A percentile compares a stretch with the other conserved stretches of the same genome.
Evolutionary conservation across 1,140 invertebrate genomes (phyloP).

Genomic region (Callitettix versicolor): DNA sequence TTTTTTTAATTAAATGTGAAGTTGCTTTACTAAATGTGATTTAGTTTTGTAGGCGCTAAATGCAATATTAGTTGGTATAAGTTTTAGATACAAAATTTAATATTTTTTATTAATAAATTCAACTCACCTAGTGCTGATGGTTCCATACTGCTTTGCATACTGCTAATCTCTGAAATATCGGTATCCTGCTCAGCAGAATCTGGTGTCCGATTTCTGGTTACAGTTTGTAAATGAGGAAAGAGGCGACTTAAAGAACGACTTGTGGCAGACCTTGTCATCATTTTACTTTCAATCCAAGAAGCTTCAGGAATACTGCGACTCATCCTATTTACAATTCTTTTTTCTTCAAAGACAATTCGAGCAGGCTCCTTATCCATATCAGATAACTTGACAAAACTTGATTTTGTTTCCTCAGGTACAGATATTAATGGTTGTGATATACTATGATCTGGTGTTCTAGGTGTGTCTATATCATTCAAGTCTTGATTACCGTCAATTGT

Average conservation of each 20-base stretch:
- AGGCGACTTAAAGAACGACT: slow-evolving; percentile 31
- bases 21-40: no score
- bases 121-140: slow-evolving; percentile 37
- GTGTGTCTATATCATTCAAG: slow-evolving; percentile 7
- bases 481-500: slow-evolving; percentile 14
- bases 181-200: slow-evolving; percentile 10
- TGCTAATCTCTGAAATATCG: slow-evolving; percentile 39
- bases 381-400: slow-evolving; percentile 42
- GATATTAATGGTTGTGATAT: slow-evolving; percentile 14
- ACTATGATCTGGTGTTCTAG: slow-evolving; percentile 16
- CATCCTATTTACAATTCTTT: slow-evolving; percentile 32
- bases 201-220: background rate
- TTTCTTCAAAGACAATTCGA: slow-evolving; percentile 3
- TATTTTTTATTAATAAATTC: background rate
- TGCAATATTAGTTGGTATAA: no score
- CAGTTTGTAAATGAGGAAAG: slow-evolving; percentile 36
- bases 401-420: slow-evolving; percentile 12
- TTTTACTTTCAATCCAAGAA: slow-evolving; percentile 50
- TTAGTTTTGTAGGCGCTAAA: no score
- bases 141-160: slow-evolving; percentile 43
- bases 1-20: no score
- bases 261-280: slow-evolving; percentile 38
- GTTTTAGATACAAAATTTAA: no score
- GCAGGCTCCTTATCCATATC: slow-evolving; percentile 37
- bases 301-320: slow-evolving; percentile 47